phyloP scores from a whole-genome alignment of 2,888 invertebrate genomes.

The Protula sp. region DNA sequence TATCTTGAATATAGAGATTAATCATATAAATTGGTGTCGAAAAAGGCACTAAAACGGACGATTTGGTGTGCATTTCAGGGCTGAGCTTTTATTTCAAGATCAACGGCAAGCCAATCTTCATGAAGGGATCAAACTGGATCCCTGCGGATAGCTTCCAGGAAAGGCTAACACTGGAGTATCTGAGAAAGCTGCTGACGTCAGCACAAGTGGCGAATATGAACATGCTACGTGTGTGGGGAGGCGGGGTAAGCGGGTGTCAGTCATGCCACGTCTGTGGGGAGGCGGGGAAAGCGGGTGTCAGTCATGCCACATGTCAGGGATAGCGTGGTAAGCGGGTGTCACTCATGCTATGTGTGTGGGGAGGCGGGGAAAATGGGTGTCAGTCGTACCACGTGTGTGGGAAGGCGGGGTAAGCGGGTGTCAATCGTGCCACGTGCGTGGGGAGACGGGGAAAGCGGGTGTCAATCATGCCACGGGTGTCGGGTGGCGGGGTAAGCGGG shows the following conservation, averaged over 20 bases:
- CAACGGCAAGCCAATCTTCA: slow-evolving; percentile 80
- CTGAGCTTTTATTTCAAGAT: slow-evolving; percentile 77
- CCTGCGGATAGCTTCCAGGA: slow-evolving; percentile 75
- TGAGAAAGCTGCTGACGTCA: slow-evolving; percentile 64
- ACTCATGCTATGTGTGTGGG: slow-evolving; percentile 96
- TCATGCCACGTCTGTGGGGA: slow-evolving; percentile 96
- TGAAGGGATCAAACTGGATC: slow-evolving; percentile 92
- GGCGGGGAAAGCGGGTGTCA: slow-evolving; percentile 75
- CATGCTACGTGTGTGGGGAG: slow-evolving; percentile 96
- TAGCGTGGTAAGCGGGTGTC: slow-evolving; percentile 71
- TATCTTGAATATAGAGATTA: too few species aligned
- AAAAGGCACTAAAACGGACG: too few species aligned
- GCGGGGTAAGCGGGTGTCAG: slow-evolving; percentile 71
- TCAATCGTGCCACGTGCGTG: slow-evolving; percentile 85
- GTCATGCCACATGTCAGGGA: slow-evolving; percentile 96
- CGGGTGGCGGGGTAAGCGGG: slow-evolving; percentile 77
- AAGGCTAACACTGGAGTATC: slow-evolving; percentile 50
- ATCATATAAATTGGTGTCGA: too few species aligned
- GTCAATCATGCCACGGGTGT: slow-evolving; percentile 88
- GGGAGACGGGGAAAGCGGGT: slow-evolving; percentile 77
- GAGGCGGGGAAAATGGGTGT: slow-evolving; percentile 71
- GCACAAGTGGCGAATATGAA: slow-evolving; percentile 79
- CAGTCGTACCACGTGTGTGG: slow-evolving; percentile 84
- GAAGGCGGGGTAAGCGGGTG: slow-evolving; percentile 78
- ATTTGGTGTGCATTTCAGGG: too few species aligned